Evolutionary conservation across 1,140 invertebrate genomes (phyloP).

Genomic region (Scaptodrosophila lebanonensis): DNA sequence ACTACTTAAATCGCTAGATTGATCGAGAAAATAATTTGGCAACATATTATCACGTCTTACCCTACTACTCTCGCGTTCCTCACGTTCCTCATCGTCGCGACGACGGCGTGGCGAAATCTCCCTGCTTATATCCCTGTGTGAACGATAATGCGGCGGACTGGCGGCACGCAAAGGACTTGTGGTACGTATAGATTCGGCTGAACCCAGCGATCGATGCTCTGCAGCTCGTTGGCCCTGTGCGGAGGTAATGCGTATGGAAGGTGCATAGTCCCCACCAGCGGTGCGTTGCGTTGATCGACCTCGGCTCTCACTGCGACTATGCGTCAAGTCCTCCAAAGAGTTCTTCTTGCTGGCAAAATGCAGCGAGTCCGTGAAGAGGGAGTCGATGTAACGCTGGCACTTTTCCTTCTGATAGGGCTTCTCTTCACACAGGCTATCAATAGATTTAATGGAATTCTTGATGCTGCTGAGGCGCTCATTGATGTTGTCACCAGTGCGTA

Average conservation of each 20-base stretch:
- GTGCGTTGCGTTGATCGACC: constrained; percentile 25
- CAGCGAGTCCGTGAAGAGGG: constrained; percentile 59
- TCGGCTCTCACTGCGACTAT: constrained; percentile 57
- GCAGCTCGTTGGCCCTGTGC: constrained; percentile 10
- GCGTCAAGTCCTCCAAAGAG: constrained; percentile 53
- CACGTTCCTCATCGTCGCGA: constrained; percentile 56
- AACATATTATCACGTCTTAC: constrained; percentile 76
- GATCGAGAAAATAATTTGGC: constrained; percentile 75
- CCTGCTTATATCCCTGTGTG: constrained; percentile 61
- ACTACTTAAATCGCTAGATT: constrained; percentile 70
- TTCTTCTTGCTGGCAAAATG: constrained; percentile 62
- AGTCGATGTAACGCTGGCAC: constrained; percentile 73
- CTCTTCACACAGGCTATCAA: constrained; percentile 71
- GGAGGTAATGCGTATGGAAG: constrained; percentile 63
- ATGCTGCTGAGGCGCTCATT: constrained; percentile 73
- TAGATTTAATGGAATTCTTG: constrained; percentile 75
- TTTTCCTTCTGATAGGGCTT: constrained; percentile 72
- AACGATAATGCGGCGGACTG: constrained; percentile 57
- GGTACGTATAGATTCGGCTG: constrained; percentile 53
- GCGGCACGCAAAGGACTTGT: constrained; percentile 42
- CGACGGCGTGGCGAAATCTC: constrained; percentile 61
- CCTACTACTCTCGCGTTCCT: constrained; percentile 74
- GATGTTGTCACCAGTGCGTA: constrained; percentile 71
- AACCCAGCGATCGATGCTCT: constrained; percentile 58
- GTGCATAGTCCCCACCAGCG: constrained; percentile 34